Conservation (phyloP, 2,113 vertebrate species). For the Struthio camelus region DNA sequence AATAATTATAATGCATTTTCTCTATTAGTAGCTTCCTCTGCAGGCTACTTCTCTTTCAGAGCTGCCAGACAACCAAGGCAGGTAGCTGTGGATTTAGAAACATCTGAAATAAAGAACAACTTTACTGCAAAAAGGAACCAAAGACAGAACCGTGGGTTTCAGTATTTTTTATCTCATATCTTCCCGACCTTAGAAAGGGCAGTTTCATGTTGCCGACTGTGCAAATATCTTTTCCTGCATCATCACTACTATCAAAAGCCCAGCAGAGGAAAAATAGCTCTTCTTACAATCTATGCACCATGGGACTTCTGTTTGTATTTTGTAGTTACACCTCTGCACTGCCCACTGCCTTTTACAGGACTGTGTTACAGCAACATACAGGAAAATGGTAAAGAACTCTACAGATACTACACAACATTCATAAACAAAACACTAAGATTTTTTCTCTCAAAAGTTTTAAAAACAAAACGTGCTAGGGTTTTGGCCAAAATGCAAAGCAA, state of each 20-base stretch:
- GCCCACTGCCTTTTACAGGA: not conserved
- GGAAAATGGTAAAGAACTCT: not conserved
- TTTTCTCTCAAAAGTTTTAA: not conserved
- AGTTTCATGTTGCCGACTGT: not conserved
- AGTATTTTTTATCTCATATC: not conserved
- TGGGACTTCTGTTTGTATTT: not conserved
- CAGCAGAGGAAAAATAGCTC: conserved; percentile 1
- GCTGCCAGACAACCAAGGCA: not conserved
- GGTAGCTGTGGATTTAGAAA: not conserved
- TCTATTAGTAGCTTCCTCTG: not conserved
- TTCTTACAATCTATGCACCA: not conserved
- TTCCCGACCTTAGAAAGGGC: not conserved
- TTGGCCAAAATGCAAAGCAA: not conserved
- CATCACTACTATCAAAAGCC: not conserved
- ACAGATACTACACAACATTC: not conserved
- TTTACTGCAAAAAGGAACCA: not conserved
- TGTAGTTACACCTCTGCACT: not conserved
- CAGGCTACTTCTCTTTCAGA: not conserved
- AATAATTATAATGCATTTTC: not conserved
- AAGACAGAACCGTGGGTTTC: not conserved
- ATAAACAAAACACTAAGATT: not conserved
- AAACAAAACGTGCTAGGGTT: not conserved
- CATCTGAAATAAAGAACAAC: not conserved
- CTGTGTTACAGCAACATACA: not conserved
- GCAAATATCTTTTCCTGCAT: not conserved